Evolutionary conservation across 2,888 invertebrate genomes (phyloP).

Genomic region (Drosophila ustulata): DNA sequence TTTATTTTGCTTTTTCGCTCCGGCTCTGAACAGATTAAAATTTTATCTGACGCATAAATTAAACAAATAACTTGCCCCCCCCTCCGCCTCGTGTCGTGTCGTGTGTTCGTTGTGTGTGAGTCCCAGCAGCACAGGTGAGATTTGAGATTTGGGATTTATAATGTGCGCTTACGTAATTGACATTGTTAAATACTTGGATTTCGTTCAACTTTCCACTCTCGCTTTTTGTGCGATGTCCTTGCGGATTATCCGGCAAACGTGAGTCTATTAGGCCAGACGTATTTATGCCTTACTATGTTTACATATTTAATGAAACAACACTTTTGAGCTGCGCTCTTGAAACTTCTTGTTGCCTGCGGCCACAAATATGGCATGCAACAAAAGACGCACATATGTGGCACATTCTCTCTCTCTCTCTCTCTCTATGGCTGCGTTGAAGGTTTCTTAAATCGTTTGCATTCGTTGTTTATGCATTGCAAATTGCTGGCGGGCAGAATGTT

Average conservation of each 20-base stretch:
- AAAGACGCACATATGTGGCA: slow-evolving; percentile 35
- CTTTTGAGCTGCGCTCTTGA: slow-evolving; percentile 31
- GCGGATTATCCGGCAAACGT: slow-evolving; percentile 34
- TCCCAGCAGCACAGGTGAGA: slow-evolving; percentile 74
- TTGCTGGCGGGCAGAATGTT: slow-evolving; percentile 51
- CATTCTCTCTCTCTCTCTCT: no score
- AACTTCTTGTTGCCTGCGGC: slow-evolving; percentile 36
- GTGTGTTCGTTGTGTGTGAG: slow-evolving; percentile 20
- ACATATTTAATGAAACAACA: background rate
- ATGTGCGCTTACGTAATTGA: slow-evolving; percentile 79
- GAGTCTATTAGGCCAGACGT: slow-evolving; percentile 31
- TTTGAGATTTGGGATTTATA: slow-evolving; percentile 72
- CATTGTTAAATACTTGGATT: slow-evolving; percentile 80
- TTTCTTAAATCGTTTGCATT: slow-evolving; percentile 50
- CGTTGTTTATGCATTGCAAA: slow-evolving; percentile 60
- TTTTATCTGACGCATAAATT: slow-evolving; percentile 81
- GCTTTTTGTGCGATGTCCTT: slow-evolving; percentile 6
- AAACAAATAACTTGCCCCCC: slow-evolving; percentile 72
- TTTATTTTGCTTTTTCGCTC: slow-evolving; percentile 65
- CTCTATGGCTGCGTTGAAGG: slow-evolving; percentile 2
- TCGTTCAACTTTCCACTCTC: slow-evolving; percentile 32
- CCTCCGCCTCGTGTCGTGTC: slow-evolving; percentile 1
- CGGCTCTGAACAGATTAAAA: slow-evolving; percentile 77
- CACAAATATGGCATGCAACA: slow-evolving; percentile 24
- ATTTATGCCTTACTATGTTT: slow-evolving; percentile 8